Percentiles rank a stretch among this genome's conserved stretches.
Evolutionary conservation across 2,113 vertebrate species (phyloP).

Genomic region (Symphodus melops): DNA sequence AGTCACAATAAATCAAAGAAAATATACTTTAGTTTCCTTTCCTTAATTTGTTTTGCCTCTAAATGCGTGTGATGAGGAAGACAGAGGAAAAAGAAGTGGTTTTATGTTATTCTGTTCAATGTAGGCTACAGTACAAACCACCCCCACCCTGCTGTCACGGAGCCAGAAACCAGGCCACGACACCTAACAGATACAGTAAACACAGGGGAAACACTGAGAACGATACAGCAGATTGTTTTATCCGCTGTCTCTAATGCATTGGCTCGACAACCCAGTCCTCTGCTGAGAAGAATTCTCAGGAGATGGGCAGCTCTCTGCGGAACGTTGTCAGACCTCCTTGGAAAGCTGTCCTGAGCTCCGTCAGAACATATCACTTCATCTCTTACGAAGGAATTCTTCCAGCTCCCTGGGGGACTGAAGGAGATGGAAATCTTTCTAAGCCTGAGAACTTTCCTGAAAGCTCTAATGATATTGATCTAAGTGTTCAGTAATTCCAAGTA

Average conservation of each 20-base stretch:
- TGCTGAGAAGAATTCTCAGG: neutral
- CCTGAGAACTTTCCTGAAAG: neutral
- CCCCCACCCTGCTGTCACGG: too few relatives aligned
- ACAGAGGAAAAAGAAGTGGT: too few relatives aligned
- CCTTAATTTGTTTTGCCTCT: too few relatives aligned
- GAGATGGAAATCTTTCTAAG: slow-evolving; percentile 8
- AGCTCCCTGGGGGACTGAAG: neutral
- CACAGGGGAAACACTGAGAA: too few relatives aligned
- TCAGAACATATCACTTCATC: slow-evolving; percentile 24
- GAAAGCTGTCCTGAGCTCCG: slow-evolving; percentile 9
- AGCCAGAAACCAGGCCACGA: neutral
- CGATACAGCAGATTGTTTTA: neutral
- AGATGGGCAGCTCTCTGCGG: neutral
- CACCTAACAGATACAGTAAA: neutral
- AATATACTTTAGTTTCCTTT: too few relatives aligned
- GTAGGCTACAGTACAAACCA: too few relatives aligned
- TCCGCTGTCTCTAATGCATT: neutral
- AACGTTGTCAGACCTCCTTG: slow-evolving; percentile 11
- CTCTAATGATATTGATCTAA: slow-evolving; percentile 27
- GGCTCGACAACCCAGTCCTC: neutral
- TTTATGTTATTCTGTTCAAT: too few relatives aligned
- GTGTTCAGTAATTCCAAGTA: neutral
- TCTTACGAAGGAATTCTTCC: neutral
- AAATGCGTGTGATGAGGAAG: too few relatives aligned
- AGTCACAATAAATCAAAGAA: too few relatives aligned